Evolutionary conservation across 1,140 invertebrate genomes (phyloP).

Genomic region (Globodera rostochiensis): DNA sequence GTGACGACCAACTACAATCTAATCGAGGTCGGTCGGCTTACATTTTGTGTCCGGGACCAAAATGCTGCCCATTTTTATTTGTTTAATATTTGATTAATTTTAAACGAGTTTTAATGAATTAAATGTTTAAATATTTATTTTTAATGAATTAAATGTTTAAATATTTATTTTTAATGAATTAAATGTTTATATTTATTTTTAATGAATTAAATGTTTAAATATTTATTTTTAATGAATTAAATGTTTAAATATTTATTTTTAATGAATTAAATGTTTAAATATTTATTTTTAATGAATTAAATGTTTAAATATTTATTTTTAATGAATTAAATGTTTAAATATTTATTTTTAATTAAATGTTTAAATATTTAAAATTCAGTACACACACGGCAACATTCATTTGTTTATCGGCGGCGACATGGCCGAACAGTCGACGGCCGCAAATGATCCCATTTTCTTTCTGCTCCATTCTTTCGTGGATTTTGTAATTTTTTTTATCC

Average conservation of each 20-base stretch:
- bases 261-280: background rate
- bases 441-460: slow-evolving; percentile 58
- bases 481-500: slow-evolving; percentile 45
- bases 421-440: slow-evolving; percentile 30
- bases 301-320: too few species aligned
- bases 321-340: too few species aligned
- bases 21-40: slow-evolving; percentile 2
- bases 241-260: too few species aligned
- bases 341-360: background rate
- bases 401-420: slow-evolving; percentile 60
- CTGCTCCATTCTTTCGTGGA: slow-evolving; percentile 66
- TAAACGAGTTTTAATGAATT: too few species aligned
- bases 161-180: too few species aligned
- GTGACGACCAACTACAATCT: slow-evolving; percentile 19
- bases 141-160: background rate
- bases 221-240: too few species aligned
- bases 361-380: slow-evolving; percentile 35
- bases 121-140: too few species aligned
- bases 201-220: background rate
- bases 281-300: too few species aligned
- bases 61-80: too few species aligned
- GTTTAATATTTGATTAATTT: too few species aligned
- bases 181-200: too few species aligned
- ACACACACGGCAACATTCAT: slow-evolving; percentile 60
- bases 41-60: background rate